Conservation (phyloP, 2,888 invertebrate genomes). For the Drosophila pseudotakahashii region DNA sequence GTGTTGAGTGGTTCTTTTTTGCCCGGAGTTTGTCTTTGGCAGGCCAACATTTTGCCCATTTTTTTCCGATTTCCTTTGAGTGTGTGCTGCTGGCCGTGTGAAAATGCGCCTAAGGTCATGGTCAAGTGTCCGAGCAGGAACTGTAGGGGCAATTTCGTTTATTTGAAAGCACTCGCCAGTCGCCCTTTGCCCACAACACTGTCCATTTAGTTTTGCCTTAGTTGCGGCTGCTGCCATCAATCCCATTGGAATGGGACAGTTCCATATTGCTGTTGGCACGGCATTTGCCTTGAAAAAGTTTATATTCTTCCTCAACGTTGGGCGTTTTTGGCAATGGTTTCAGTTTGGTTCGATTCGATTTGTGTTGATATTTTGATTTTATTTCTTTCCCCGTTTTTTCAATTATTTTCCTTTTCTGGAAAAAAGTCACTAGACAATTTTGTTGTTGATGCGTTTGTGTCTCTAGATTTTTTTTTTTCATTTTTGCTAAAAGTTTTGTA, state of each 20-base stretch:
- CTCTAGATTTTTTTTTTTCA: constrained; percentile 19
- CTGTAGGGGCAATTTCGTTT: constrained; percentile 65
- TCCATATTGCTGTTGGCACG: constrained; percentile 61
- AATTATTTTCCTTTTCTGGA: constrained; percentile 32
- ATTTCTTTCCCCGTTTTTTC: constrained; percentile 17
- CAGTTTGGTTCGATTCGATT: background rate
- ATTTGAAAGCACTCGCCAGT: constrained; percentile 55
- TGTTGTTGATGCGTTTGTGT: constrained; percentile 31
- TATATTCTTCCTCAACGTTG: constrained; percentile 10
- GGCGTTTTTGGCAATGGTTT: constrained; percentile 20
- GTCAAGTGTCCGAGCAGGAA: constrained; percentile 43
- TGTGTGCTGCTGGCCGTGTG: constrained; percentile 57
- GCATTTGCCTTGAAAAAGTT: constrained; percentile 41
- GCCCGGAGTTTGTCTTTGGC: constrained; percentile 4
- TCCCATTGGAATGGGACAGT: constrained; percentile 21
- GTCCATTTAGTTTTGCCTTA: constrained; percentile 30
- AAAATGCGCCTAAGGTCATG: constrained; percentile 70
- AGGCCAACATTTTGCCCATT: background rate
- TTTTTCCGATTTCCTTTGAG: constrained; percentile 20
- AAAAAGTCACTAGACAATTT: constrained; percentile 71
- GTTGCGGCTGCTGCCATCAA: constrained; percentile 25
- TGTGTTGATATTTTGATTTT: constrained; percentile 29
- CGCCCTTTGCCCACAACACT: background rate
- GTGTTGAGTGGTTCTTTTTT: background rate
- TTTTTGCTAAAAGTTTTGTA: constrained; percentile 44